A percentile compares a stretch with the other conserved stretches of the same genome.
Evolutionary conservation across 2,888 invertebrate genomes (phyloP).

Genomic region (Phrixothrix hirtus): DNA sequence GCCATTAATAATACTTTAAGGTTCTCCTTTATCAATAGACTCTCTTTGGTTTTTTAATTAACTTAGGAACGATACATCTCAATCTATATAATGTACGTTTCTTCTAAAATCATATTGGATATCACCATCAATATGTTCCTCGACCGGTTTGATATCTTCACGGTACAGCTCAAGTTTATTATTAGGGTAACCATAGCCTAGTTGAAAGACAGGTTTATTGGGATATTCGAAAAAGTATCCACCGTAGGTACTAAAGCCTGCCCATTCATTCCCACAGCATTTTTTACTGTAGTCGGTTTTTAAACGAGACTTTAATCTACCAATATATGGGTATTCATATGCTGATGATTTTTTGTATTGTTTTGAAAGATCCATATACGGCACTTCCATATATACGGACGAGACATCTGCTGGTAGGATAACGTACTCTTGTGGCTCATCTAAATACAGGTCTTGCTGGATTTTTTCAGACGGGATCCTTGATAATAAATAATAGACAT

Average conservation of each 20-base stretch:
- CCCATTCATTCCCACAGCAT: neutral
- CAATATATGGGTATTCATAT: neutral
- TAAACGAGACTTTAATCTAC: neutral
- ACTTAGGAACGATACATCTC: no score
- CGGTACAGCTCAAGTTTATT: slow-evolving; percentile 24
- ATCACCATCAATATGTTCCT: slow-evolving; percentile 49
- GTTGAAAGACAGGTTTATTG: slow-evolving; percentile 8
- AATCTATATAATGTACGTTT: slow-evolving; percentile 45
- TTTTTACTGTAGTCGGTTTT: neutral
- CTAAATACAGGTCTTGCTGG: no score
- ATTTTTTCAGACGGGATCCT: no score
- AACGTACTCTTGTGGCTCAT: no score
- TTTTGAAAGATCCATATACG: neutral
- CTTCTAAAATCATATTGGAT: slow-evolving; percentile 53
- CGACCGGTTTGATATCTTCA: slow-evolving; percentile 49
- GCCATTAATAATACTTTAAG: no score
- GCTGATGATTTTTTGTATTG: neutral
- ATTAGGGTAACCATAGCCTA: slow-evolving; percentile 12
- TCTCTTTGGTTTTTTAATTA: no score
- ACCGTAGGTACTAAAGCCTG: neutral
- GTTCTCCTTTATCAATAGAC: no score
- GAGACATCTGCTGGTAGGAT: no score
- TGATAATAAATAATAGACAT: no score
- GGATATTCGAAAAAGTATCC: neutral
- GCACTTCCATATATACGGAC: no score